A percentile compares a stretch with the other conserved stretches of the same genome.
Conservation (phyloP, 2,113 vertebrate species). For the Eidolon helvum region DNA sequence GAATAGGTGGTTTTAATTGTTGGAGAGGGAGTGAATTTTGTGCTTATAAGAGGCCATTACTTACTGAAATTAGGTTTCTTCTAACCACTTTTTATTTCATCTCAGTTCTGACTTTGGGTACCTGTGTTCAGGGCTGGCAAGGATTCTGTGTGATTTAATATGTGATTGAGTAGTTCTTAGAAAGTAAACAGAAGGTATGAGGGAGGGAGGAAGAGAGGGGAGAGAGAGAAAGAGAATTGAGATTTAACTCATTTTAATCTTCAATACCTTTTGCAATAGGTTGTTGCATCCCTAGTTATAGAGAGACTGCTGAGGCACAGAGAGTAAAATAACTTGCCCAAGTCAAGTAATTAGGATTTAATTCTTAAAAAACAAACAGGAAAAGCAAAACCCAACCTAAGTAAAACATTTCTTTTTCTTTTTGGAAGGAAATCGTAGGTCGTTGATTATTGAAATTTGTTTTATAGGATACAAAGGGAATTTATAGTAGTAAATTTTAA, state of each 20-base stretch:
- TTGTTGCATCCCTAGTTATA: background rate
- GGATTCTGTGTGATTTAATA: background rate
- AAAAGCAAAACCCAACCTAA: background rate
- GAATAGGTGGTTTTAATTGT: background rate
- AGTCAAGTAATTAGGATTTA: background rate
- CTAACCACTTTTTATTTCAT: background rate
- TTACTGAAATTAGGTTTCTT: background rate
- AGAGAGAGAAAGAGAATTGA: background rate
- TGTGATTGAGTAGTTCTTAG: background rate
- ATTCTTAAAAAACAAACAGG: background rate
- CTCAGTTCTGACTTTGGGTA: background rate
- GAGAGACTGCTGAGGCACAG: background rate
- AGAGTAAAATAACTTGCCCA: background rate
- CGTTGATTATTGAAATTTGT: background rate
- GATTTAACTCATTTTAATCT: background rate
- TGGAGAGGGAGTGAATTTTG: background rate
- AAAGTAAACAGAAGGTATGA: background rate
- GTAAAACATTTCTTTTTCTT: background rate
- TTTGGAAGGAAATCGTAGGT: background rate
- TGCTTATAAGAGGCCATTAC: background rate
- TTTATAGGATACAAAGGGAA: background rate
- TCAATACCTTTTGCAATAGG: background rate
- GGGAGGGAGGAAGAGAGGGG: background rate
- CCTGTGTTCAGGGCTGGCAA: background rate
- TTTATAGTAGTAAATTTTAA: background rate